Base-by-base conservation (phyloP, 2,888 invertebrate genomes). In the Villa cingulata region DNA sequence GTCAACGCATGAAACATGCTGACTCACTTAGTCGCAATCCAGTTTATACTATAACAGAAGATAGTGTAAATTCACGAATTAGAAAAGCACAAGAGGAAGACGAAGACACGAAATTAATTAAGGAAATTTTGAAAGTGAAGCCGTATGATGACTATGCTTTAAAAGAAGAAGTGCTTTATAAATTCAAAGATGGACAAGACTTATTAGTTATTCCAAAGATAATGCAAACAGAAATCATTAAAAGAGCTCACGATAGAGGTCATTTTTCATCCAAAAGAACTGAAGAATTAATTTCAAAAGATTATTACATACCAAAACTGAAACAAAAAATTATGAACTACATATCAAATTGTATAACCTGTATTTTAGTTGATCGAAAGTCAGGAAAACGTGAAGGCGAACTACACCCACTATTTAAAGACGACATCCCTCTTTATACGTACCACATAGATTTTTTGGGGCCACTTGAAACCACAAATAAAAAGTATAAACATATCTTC, bases 371-470 rank as follows among this genome's bases (percentile, higher is more conserved):
- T 3, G 37, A 50, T 27, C 7, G 37, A 32, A n/a, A 54, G 46
- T 27, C 17, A 7, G 54, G 54, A 3, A 58, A 55, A 19, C 48
- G 51, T 6, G 51, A 57, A 46, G 52, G 51, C 3, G 42, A 52
- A n/a, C 18, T 54, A 18, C 45, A 55, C 27, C 53, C 54, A 2
- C 9, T 55, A 14, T 48, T 45, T 1, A 54, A 56, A 46, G 46
- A 52, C 4, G 54, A 55, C 2, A 41, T 32, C 1, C 54, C 56
- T 3, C 43, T 57, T 3, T 43, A 54, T 2, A 59, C 58, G 0
- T 55, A 53, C 20, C 57, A 59, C 23, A 44, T 58, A 5, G 66
- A 67, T 41, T 66, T 64, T 42, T 38, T 68, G 1, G 65, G 64
- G 10, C 64, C 63, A 1, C 34, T 63, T 15, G 53, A 58, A 0